Evolutionary conservation across 2,797 vertebrate genomes (phyloP).

Genomic region (Phoebastria nigripes): DNA sequence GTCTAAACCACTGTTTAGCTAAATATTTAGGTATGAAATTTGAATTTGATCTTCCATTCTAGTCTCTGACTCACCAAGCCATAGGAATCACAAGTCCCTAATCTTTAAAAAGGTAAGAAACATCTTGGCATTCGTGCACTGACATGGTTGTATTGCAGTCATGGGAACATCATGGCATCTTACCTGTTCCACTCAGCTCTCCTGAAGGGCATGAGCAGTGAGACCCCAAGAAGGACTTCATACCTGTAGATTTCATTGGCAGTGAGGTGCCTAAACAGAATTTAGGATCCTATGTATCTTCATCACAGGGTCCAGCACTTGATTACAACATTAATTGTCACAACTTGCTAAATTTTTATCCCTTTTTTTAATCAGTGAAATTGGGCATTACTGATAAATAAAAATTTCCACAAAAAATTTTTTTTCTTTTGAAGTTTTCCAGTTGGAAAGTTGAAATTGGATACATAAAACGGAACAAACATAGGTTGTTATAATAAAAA

Average conservation of each 20-base stretch:
- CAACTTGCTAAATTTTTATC: neutral
- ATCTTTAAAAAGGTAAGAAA: neutral
- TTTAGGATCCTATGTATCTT: neutral
- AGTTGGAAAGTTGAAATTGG: neutral
- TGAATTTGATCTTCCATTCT: neutral
- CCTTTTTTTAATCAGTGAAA: neutral
- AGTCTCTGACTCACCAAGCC: neutral
- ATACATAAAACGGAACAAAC: neutral
- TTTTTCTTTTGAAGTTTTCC: neutral
- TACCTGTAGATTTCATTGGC: neutral
- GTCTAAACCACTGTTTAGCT: neutral
- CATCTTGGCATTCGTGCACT: neutral
- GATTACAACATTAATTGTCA: neutral
- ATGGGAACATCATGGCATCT: neutral
- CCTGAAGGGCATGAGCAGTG: neutral
- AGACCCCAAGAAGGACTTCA: neutral
- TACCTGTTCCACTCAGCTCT: neutral
- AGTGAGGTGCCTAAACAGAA: neutral
- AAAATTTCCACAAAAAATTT: neutral
- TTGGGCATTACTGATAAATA: neutral
- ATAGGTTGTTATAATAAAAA: neutral
- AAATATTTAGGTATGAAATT: neutral
- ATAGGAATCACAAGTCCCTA: neutral
- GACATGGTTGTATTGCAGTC: neutral
- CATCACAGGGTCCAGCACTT: neutral